Base-by-base conservation (phyloP, 2,888 invertebrate genomes). In the Lycia hirtaria region DNA sequence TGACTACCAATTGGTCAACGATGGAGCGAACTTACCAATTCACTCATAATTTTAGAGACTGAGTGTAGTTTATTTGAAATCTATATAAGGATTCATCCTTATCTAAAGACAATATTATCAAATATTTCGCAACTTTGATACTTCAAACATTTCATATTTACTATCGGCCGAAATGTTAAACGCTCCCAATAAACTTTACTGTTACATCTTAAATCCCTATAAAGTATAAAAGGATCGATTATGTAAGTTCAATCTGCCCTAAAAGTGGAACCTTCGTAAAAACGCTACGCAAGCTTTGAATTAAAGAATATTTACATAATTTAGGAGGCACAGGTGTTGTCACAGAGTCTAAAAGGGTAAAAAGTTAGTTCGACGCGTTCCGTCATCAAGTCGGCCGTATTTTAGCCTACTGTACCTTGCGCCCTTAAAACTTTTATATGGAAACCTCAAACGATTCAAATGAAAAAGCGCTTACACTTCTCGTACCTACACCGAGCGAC, bases 291-390 rank as follows among this genome's bases (percentile, higher is more conserved):
- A 48, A 37, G 56, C 44, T 59, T 60, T 52, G 55, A 81, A 81
- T 81, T 78, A 78, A 78, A 77, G 74, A 73, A 74, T 77, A 83
- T 83, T 82, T 81, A 81, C 81, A 81, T 83, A 83, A 83, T 83
- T 81, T 77, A 81, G 72, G 78, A 76, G 70, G 70, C 81, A 69
- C 83, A 81, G 82, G 83, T 83, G 83, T 67, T 72, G 57, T 63
- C 53, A 66, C 71, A 63, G 67, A 68, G 67, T 65, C 64, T 71
- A 73, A 78, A 83, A 78, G 81, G 83, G 81, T 81, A 78, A 79
- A 82, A 81, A 78, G 71, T 74, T 71, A 56, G 60, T 52, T 53
- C 52, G 17, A 56, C 54, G 54, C 67, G 60, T 67, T 65, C 57
- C 65, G 72, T 63, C 64, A 63, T 63, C 73, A 71, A 62, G 52